A percentile compares a stretch with the other conserved stretches of the same genome.
These are phyloP conservation scores for Melanotaenia parkinsoni DNA, from an alignment of 2,797 vertebrate species.

Conservation along the genomic window DNA sequence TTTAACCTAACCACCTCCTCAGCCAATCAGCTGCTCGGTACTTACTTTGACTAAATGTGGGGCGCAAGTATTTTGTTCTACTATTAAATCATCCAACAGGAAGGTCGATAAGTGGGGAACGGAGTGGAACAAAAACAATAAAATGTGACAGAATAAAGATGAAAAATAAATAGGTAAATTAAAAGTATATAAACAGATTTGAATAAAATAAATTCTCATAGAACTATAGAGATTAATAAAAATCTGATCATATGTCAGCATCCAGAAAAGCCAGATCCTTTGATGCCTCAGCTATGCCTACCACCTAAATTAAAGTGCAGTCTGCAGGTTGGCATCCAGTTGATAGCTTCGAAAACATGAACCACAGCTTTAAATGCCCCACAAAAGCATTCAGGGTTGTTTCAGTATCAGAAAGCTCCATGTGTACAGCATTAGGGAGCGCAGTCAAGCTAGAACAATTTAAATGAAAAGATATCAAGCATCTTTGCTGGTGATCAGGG, in stretches of 20 bases:
- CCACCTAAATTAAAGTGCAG: background rate
- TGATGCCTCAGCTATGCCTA: background rate
- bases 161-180: background rate
- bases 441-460: too few species aligned
- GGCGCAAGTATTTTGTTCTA: background rate
- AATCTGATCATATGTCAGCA: too few species aligned
- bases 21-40: constrained; percentile 98
- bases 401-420: background rate
- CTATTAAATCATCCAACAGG: background rate
- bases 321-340: background rate
- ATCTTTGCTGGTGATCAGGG: too few species aligned
- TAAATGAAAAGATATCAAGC: too few species aligned
- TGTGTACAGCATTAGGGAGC: too few species aligned
- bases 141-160: too few species aligned
- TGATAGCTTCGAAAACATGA: background rate
- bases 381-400: background rate
- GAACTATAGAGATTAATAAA: too few species aligned
- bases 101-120: too few species aligned
- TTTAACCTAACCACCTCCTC: constrained; percentile 98
- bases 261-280: too few species aligned
- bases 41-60: constrained; percentile 44
- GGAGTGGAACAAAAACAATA: too few species aligned
- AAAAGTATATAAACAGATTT: too few species aligned
- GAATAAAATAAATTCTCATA: too few species aligned
- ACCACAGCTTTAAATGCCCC: background rate